Base-by-base conservation (phyloP, 2,113 vertebrate species). In the Setophaga kirtlandii region DNA sequence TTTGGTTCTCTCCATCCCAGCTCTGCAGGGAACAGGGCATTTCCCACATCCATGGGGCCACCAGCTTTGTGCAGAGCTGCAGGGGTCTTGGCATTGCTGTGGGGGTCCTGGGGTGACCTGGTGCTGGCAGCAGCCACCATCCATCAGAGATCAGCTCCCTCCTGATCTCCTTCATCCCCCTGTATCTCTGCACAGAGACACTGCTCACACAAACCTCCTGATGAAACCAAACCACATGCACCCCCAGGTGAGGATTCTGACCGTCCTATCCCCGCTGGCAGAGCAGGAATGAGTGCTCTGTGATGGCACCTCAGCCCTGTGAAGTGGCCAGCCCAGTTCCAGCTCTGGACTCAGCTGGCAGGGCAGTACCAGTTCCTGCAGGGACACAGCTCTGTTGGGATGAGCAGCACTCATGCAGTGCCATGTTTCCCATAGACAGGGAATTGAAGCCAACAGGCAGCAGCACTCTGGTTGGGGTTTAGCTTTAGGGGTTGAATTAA, bases 271-370 rank as follows among this genome's bases (percentile, higher is more conserved):
- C 28, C 62, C 21, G 9, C 39, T 9, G 49, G 52, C 49, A 50
- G 65, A 50, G 84, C 1, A 2, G 65, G 37, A 17, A 21, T 2
- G 9, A 12, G n/a, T 0, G 12, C n/a, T 27, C 75, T 10, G 33
- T 0, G 8, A 14, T 2, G 28, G 65, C 14, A 2, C 11, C 1
- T 31, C 56, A 37, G 64, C 83, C 5, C 0, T 5, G 63, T 6
- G 6, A 15, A 50, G 15, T 15, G 10, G 15, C 56, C 12, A 4
- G 19, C 33, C 56, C 4, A 0, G 49, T 1, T 13, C 20, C 87
- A 47, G 22, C 39, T 33, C 46, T 0, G 0, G 31, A 3, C 24
- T 8, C 37, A n/a, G 73, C 50, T 4, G 0, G 33, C 76, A 14
- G 30, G 28, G 52, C 89, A 82, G 64, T 0, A 0, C 24, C 23